Conservation (phyloP, 2,113 vertebrate species). For the Gymnogyps californianus region DNA sequence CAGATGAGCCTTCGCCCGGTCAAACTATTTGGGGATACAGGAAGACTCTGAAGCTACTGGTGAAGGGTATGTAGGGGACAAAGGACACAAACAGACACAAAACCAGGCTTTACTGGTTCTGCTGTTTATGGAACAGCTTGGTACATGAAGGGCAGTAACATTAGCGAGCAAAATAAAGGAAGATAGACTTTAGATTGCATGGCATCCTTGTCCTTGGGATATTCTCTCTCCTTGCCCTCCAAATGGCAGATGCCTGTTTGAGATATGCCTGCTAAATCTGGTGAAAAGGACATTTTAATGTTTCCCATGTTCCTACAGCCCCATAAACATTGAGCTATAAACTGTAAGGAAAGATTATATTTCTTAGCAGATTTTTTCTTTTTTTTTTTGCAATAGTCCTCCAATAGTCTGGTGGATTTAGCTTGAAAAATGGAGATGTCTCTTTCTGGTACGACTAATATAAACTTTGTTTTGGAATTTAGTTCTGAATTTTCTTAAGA, state of each 20-base stretch:
- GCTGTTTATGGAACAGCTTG: background rate
- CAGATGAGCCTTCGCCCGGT: conserved; percentile 1
- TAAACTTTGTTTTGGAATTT: background rate
- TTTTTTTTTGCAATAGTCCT: background rate
- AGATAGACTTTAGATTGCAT: background rate
- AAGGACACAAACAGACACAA: background rate
- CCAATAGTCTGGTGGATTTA: background rate
- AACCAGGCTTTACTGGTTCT: background rate
- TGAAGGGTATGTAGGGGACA: conserved; percentile 44
- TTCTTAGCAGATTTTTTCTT: background rate
- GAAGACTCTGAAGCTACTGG: background rate
- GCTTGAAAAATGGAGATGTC: background rate
- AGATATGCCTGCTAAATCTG: background rate
- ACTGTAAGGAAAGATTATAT: background rate
- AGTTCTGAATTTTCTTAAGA: background rate
- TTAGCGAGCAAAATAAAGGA: background rate
- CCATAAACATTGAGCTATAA: background rate
- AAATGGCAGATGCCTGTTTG: background rate
- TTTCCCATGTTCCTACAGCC: background rate
- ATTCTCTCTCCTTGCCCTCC: background rate
- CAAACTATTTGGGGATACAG: conserved; percentile 46
- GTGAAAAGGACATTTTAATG: background rate
- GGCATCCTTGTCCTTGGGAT: background rate
- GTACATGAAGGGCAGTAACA: background rate
- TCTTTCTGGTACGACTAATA: background rate